These are phyloP conservation scores for Lathronympha strigana DNA, from an alignment of 2,888 invertebrate species.

Conservation along the genomic window DNA sequence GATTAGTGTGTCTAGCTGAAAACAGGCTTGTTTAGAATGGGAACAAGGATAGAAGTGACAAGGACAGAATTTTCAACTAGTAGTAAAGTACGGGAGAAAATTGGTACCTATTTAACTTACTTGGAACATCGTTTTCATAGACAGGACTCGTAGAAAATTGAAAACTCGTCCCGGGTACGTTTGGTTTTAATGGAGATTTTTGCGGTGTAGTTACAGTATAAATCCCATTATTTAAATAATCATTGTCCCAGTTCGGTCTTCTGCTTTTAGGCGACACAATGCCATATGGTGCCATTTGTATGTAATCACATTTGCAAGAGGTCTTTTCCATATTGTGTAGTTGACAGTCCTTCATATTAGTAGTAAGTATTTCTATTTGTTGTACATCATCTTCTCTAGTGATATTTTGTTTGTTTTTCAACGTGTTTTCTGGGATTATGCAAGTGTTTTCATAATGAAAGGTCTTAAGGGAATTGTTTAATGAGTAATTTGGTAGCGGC, in stretches of 20 bases:
- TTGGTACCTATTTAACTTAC: slow-evolving; percentile 54
- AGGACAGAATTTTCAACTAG: no score
- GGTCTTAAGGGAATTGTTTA: slow-evolving; percentile 82
- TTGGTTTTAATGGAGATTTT: slow-evolving; percentile 72
- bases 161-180: slow-evolving; percentile 74
- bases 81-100: neutral
- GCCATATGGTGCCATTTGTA: slow-evolving; percentile 77
- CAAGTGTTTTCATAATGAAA: slow-evolving; percentile 81
- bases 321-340: slow-evolving; percentile 74
- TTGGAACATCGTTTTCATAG: slow-evolving; percentile 77
- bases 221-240: slow-evolving; percentile 74
- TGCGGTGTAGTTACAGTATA: slow-evolving; percentile 78
- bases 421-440: slow-evolving; percentile 75
- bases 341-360: slow-evolving; percentile 78
- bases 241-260: slow-evolving; percentile 73
- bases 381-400: slow-evolving; percentile 78
- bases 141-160: slow-evolving; percentile 77
- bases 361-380: slow-evolving; percentile 76
- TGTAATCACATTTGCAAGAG: slow-evolving; percentile 78
- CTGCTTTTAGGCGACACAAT: slow-evolving; percentile 72
- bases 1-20: no score
- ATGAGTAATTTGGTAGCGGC: slow-evolving; percentile 85
- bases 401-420: slow-evolving; percentile 75
- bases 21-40: no score
- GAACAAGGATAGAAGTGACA: no score